Percentiles rank a stretch among this genome's conserved stretches.
These are phyloP conservation scores for Temnothorax longispinosus DNA, from an alignment of 1,140 invertebrate genomes.

Conservation along the genomic window DNA sequence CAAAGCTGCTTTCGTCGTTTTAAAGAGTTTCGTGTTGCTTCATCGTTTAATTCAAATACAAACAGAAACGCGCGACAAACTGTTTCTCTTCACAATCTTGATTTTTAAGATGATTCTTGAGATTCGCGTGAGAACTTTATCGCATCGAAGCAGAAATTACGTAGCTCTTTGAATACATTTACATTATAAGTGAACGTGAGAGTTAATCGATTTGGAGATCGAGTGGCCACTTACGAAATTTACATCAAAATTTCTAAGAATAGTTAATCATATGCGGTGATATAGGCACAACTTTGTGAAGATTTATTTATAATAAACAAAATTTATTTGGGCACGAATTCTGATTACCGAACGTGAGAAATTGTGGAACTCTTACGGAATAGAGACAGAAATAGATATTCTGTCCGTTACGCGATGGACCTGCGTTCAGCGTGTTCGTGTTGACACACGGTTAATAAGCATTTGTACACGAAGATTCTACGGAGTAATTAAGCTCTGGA, in stretches of 20 bases:
- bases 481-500: conserved; percentile 33
- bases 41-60: background rate
- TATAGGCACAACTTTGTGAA: background rate
- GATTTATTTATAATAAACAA: background rate
- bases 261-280: background rate
- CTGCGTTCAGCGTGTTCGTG: background rate
- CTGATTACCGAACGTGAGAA: background rate
- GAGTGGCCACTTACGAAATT: background rate
- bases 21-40: background rate
- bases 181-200: background rate
- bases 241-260: conserved; percentile 1
- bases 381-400: conserved; percentile 3
- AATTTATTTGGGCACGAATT: conserved; percentile 3
- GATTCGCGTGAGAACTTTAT: background rate
- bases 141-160: background rate
- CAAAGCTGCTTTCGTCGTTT: background rate
- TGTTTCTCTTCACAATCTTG: background rate
- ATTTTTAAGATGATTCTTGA: background rate
- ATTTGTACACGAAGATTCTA: background rate
- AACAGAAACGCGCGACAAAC: background rate
- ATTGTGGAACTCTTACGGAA: background rate
- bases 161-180: conserved; percentile 23
- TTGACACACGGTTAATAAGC: conserved; percentile 22
- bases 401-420: background rate
- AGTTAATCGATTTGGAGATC: background rate